phyloP scores from a whole-genome alignment of 2,797 vertebrate species.

The Rhinoraja longicauda region DNA sequence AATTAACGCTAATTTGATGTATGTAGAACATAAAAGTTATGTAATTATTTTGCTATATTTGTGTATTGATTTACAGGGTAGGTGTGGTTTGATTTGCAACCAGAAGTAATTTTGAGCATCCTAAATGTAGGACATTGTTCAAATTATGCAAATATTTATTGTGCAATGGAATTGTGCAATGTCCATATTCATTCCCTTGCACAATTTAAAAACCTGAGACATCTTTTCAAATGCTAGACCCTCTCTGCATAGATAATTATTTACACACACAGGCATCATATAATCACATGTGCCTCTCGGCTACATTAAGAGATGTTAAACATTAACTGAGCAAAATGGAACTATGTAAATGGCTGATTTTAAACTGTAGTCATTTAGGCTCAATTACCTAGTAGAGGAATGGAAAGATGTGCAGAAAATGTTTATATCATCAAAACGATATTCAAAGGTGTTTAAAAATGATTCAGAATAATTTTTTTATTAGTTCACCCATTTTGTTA shows the following conservation, averaged over 20 bases:
- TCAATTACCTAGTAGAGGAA: not conserved
- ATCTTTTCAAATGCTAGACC: not conserved
- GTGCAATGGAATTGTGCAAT: not conserved
- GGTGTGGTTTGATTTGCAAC: constrained; percentile 27
- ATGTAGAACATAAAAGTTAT: constrained; percentile 32
- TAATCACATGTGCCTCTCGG: not conserved
- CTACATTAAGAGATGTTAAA: not conserved
- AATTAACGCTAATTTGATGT: constrained; percentile 26
- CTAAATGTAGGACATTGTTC: not conserved
- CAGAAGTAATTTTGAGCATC: not conserved
- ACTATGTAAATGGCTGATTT: not conserved
- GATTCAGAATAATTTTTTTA: too few species aligned
- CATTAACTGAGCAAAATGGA: not conserved
- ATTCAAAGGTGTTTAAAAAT: too few species aligned
- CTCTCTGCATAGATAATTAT: not conserved
- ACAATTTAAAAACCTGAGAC: constrained; percentile 2
- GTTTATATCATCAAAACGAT: not conserved
- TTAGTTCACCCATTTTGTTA: not conserved
- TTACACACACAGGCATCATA: not conserved
- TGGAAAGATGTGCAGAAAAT: not conserved
- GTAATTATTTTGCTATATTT: constrained; percentile 20
- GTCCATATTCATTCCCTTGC: not conserved
- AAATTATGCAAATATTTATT: constrained; percentile 21
- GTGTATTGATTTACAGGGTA: constrained; percentile 15
- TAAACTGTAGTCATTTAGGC: not conserved